phyloP scores from a whole-genome alignment of 2,888 invertebrate genomes.

The Ephialtes manifestator region DNA sequence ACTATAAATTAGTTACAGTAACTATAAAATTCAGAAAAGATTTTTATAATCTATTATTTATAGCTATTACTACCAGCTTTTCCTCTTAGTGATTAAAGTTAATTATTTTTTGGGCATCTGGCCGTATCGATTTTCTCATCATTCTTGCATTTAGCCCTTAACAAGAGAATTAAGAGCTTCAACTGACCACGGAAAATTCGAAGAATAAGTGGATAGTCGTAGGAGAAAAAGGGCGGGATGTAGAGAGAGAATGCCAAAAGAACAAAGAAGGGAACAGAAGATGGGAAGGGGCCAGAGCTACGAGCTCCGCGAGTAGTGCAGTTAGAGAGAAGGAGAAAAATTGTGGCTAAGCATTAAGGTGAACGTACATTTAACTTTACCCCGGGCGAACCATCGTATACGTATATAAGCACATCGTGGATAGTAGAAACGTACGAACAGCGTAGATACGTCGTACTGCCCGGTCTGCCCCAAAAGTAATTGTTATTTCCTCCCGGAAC shows the following conservation, averaged over 20 bases:
- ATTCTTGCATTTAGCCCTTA: neutral
- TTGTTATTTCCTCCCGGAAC: constrained; percentile 74
- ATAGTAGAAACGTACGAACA: constrained; percentile 39
- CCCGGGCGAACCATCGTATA: constrained; percentile 50
- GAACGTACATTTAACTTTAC: constrained; percentile 69
- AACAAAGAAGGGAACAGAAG: constrained; percentile 7
- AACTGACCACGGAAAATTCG: constrained; percentile 3
- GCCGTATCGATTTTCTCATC: neutral
- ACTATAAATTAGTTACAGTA: too few species aligned
- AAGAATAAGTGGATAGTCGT: constrained; percentile 11
- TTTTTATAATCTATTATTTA: too few species aligned
- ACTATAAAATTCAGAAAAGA: too few species aligned
- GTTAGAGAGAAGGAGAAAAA: constrained; percentile 62
- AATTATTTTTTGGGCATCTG: too few species aligned
- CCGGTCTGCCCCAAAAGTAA: constrained; percentile 69
- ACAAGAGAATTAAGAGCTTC: neutral
- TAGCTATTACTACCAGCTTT: too few species aligned
- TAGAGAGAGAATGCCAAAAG: neutral
- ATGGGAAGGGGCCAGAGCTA: constrained; percentile 42
- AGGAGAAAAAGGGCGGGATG: neutral
- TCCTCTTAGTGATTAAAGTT: too few species aligned
- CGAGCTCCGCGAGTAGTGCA: constrained; percentile 46
- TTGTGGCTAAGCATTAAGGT: constrained; percentile 69
- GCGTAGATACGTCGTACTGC: constrained; percentile 53
- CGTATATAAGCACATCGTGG: constrained; percentile 41